Evolutionary conservation across 1,140 invertebrate genomes (phyloP).

Genomic region (Trinorchestia longiramus): DNA sequence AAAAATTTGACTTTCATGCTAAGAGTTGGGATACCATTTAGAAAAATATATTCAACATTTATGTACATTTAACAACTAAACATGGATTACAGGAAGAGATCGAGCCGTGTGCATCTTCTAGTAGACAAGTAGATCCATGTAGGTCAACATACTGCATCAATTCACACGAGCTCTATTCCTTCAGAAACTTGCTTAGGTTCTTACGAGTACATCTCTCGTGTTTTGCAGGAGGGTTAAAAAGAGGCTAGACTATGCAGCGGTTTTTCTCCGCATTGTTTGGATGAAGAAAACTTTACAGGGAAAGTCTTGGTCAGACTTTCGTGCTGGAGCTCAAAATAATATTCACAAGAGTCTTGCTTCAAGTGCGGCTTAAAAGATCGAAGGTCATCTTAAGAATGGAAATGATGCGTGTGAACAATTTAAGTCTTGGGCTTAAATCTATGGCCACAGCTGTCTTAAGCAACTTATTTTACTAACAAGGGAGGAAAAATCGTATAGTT

Average conservation of each 20-base stretch:
- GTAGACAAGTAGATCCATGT: neutral
- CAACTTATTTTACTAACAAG: neutral
- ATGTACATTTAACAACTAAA: slow-evolving; percentile 49
- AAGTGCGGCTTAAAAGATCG: neutral
- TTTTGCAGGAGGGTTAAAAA: neutral
- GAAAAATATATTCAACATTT: slow-evolving; percentile 54
- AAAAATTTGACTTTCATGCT: slow-evolving; percentile 10
- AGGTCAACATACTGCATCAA: neutral
- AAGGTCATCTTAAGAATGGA: neutral
- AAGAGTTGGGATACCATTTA: slow-evolving; percentile 47
- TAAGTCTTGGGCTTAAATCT: neutral
- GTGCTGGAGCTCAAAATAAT: neutral
- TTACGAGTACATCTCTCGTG: no score
- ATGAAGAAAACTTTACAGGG: neutral
- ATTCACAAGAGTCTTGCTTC: neutral
- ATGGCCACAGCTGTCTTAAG: neutral
- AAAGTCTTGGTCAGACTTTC: neutral
- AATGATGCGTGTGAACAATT: neutral
- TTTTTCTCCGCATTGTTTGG: neutral
- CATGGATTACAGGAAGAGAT: slow-evolving; percentile 9
- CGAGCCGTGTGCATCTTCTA: neutral
- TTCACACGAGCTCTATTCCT: neutral
- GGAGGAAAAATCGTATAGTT: no score
- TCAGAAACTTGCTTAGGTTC: neutral
- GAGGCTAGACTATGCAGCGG: neutral